Base-by-base conservation (phyloP, 2,797 vertebrate genomes). In the Chelon auratus region DNA sequence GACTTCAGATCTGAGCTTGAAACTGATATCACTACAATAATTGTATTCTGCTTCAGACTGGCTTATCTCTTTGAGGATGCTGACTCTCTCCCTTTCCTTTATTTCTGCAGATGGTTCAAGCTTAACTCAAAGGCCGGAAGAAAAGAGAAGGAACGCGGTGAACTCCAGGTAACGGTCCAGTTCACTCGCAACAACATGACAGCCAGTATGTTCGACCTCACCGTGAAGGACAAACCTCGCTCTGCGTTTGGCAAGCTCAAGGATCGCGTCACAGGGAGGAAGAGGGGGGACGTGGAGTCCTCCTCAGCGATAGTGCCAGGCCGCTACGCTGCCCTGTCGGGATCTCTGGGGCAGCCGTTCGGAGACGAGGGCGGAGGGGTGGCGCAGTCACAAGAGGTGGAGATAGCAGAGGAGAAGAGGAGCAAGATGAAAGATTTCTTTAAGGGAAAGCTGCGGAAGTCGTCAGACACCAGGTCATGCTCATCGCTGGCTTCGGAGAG, bases 131-230 rank as follows among this genome's bases (percentile, higher is more conserved):
- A 99, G 88, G 77, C 91, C 0, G 96, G 98, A 2, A 94, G 96
- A 65, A 98, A 98, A 82, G 97, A 97, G 89, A 99, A 99, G 84
- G 97, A 98, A 2, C 96, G 98, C 0, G 98, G 98, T 0, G 95
- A 97, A 83, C 93, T 99, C 66, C 95, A 98, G 80, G 93, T 97
- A 54, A 96, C 95, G 1, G 93, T 98, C 63, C 97, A 97, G 89
- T 99, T 99, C 87, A 98, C 96, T 0, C 95, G 97, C 57, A 96
- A 97, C 94, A 98, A 92, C 93, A 92, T 99, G 86, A 97, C 97
- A 0, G 98, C 98, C 91, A 99, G 98, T 88, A 99, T 99, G 98
- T 99, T 98, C 0, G 98, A 99, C 93, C 95, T 99, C 72, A 99
- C 97, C 55, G 63, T 95, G 71, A 97, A 97, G 90, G 97, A 99